Percentiles rank a stretch among this genome's conserved stretches.
Evolutionary conservation across 2,888 invertebrate species (phyloP).

Genomic region (Trichogramma evanescens): DNA sequence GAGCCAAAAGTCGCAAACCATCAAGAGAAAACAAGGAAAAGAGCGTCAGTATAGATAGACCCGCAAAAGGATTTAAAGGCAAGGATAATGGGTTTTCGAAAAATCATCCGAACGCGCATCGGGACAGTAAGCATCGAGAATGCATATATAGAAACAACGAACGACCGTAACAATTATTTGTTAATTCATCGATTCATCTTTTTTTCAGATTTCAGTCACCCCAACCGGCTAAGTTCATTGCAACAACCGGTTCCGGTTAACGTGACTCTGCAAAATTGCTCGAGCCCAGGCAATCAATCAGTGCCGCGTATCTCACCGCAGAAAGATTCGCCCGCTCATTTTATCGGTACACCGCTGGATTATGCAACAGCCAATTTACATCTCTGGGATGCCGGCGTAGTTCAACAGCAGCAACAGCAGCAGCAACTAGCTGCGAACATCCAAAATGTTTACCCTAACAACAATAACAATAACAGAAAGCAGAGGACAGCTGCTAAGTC

Average conservation of each 20-base stretch:
- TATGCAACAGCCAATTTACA: slow-evolving; percentile 36
- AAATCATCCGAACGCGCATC: slow-evolving; percentile 36
- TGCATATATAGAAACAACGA: neutral
- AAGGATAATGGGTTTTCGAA: slow-evolving; percentile 42
- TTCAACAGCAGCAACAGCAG: slow-evolving; percentile 30
- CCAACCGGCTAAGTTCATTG: slow-evolving; percentile 30
- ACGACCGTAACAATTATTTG: no score
- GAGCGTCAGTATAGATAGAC: slow-evolving; percentile 9
- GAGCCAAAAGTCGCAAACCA: slow-evolving; percentile 60
- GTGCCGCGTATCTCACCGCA: slow-evolving; percentile 34
- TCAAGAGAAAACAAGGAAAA: slow-evolving; percentile 16
- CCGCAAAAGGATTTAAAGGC: slow-evolving; percentile 36
- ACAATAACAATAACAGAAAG: slow-evolving; percentile 25
- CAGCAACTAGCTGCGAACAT: slow-evolving; percentile 37
- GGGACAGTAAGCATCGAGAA: slow-evolving; percentile 35
- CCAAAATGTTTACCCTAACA: slow-evolving; percentile 23
- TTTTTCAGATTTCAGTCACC: slow-evolving; percentile 33
- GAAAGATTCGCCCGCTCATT: slow-evolving; percentile 40
- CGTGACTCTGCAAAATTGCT: slow-evolving; percentile 39
- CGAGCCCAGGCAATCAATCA: slow-evolving; percentile 36
- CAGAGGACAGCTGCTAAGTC: slow-evolving; percentile 50
- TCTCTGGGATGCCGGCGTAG: slow-evolving; percentile 36
- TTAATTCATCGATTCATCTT: neutral
- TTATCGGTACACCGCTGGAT: slow-evolving; percentile 37
- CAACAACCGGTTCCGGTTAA: slow-evolving; percentile 34